phyloP scores from a whole-genome alignment of 2,888 invertebrate species.

The Drosophila fungiperda region DNA sequence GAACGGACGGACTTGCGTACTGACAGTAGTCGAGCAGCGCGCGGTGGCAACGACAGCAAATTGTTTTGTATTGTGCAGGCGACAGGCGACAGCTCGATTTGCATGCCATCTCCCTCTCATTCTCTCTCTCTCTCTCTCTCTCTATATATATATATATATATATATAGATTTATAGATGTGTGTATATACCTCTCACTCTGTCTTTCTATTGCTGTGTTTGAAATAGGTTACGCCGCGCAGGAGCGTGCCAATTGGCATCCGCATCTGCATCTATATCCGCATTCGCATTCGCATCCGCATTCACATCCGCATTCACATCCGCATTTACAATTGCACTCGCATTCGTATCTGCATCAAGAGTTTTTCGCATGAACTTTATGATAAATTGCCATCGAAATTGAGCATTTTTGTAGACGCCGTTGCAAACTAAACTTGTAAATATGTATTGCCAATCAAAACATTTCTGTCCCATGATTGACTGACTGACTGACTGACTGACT shows the following conservation, averaged over 20 bases:
- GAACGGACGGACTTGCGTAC: conserved; percentile 49
- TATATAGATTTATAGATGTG: not conserved
- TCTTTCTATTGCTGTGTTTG: conserved; percentile 34
- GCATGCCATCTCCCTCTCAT: conserved; percentile 50
- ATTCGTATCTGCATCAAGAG: conserved; percentile 19
- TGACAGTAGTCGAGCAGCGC: conserved; percentile 24
- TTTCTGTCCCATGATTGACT: conserved; percentile 54
- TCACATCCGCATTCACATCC: conserved; percentile 15
- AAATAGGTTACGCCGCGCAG: conserved; percentile 70
- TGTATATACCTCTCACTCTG: conserved; percentile 12
- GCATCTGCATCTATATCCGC: conserved; percentile 29
- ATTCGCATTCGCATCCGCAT: conserved; percentile 12
- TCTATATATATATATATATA: not conserved
- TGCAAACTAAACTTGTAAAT: conserved; percentile 25
- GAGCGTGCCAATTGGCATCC: conserved; percentile 70
- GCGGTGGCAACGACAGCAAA: conserved; percentile 63
- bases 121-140: conserved; percentile 21
- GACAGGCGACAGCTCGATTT: conserved; percentile 76
- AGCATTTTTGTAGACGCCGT: conserved; percentile 37
- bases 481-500: conserved; percentile 6
- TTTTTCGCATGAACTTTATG: conserved; percentile 47
- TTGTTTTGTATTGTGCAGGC: conserved; percentile 75
- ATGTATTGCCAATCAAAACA: conserved; percentile 65
- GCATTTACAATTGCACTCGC: conserved; percentile 16
- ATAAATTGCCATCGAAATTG: conserved; percentile 53